These are phyloP conservation scores for Ciona savignyi DNA, from an alignment of 23 tunicate species.

Conservation along the genomic window DNA sequence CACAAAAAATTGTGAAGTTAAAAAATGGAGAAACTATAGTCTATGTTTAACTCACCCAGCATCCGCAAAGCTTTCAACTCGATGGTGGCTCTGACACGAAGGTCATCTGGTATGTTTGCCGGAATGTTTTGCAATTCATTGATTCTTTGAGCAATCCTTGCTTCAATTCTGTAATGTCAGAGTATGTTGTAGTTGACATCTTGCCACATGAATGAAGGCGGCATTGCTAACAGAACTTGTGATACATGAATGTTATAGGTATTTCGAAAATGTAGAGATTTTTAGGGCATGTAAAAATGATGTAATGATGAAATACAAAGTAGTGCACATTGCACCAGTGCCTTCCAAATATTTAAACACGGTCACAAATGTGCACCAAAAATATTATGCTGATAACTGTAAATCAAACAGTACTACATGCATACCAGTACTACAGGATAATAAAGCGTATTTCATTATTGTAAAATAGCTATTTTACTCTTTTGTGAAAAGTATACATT, in stretches of 20 bases:
- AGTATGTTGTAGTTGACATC: not conserved
- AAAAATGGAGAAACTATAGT: not conserved
- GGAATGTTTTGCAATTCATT: constrained; percentile 67
- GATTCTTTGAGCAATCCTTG: constrained; percentile 83
- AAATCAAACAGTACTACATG: too few species aligned
- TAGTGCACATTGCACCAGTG: too few species aligned
- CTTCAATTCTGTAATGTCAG: constrained; percentile 73
- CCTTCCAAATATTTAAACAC: too few species aligned
- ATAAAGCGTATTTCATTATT: too few species aligned
- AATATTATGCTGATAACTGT: too few species aligned
- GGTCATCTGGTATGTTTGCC: constrained; percentile 70
- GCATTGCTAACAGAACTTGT: not conserved
- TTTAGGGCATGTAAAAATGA: not conserved
- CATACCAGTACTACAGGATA: too few species aligned
- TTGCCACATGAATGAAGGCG: not conserved
- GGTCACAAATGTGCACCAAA: too few species aligned
- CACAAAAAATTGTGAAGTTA: not conserved
- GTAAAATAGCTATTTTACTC: too few species aligned
- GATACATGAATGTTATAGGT: not conserved
- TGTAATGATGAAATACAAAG: too few species aligned
- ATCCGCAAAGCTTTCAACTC: constrained; percentile 86
- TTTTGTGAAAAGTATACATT: too few species aligned
- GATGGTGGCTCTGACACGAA: constrained; percentile 79
- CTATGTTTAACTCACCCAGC: constrained; percentile 36
- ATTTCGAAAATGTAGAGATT: not conserved